These are phyloP conservation scores for Tenthredo scrophulariae DNA, from an alignment of 2,888 invertebrate genomes.

Conservation along the genomic window DNA sequence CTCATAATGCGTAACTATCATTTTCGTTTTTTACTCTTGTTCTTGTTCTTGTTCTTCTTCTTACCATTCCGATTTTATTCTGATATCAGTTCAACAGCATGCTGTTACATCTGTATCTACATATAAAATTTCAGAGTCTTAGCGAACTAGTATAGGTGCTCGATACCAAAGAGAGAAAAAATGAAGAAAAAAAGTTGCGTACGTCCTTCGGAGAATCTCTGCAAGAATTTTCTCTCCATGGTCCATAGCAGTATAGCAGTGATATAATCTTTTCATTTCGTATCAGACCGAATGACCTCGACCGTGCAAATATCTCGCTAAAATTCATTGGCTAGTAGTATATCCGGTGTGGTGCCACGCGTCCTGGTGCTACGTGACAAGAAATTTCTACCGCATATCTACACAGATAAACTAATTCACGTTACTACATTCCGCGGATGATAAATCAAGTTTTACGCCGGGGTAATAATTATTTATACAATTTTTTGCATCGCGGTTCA, in stretches of 20 bases:
- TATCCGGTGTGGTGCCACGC: constrained; percentile 13
- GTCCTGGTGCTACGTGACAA: constrained; percentile 35
- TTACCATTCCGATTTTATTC: background rate
- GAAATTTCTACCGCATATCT: background rate
- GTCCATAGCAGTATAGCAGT: background rate
- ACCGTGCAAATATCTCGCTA: constrained; percentile 24
- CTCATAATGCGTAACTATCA: background rate
- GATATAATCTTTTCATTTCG: constrained; percentile 27
- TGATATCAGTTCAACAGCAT: background rate
- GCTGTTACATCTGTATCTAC: background rate
- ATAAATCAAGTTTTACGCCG: background rate
- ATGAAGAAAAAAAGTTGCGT: background rate
- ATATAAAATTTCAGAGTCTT: background rate
- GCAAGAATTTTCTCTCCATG: background rate
- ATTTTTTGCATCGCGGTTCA: background rate
- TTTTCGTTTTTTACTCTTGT: too few species aligned
- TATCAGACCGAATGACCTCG: constrained; percentile 26
- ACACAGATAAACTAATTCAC: background rate
- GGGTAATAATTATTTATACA: background rate
- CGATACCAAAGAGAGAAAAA: background rate
- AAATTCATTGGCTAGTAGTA: constrained; percentile 21
- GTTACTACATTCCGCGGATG: background rate
- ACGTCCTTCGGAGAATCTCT: constrained; percentile 4
- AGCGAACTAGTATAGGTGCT: background rate
- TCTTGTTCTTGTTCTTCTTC: too few species aligned